Evolutionary conservation across 2,888 invertebrate species (phyloP), one percentile per base, ranked within the genome.

Genomic region (Ophonus ardosiacus): DNA sequence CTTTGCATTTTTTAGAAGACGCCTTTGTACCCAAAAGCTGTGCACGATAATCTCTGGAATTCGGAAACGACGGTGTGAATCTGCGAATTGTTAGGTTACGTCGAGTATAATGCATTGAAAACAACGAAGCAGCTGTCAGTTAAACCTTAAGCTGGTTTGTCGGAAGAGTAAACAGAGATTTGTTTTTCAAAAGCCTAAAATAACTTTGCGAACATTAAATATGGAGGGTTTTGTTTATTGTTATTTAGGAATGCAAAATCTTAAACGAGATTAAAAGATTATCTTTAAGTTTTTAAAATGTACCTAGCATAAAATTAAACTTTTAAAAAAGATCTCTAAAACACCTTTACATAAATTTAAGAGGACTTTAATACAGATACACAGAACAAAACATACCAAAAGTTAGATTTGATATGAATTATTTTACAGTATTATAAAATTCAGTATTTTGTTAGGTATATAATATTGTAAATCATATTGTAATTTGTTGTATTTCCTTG

Each of bases 1-100:
- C 43, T 74, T 74, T 74, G 71, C 71, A 74, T 74, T 74, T 74
- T 68, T 74, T 74, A 74, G 43, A 74, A 71, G 40, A 51, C 10
- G 71, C 71, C 43, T 68, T 68, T 68, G 68, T 68, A 51, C 43
- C 6, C 43, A 51, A 40, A 15, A 7, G 38, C n/a, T 65, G 24
- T 21, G 68, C 18, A 43, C 10, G 40, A 74, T 74, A 74, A 74
- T 74, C 71, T 74, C 21, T 15, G 71, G 68, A 74, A 74, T 74
- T 74, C 21, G 68, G 18, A 51, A 31, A 51, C 43, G 43, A 18
- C 63, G 68, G 68, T 68, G 43, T 43, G 71, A 74, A 74, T 74
- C 43, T 68, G 43, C 71, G 71, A 74, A 74, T 74, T 74, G 40
- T 74, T 40, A 13, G 43, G 43, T 51, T 51, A 51, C 13, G 43